phyloP scores from a whole-genome alignment of 2,888 invertebrate species.

The Stomorhina lunata region DNA sequence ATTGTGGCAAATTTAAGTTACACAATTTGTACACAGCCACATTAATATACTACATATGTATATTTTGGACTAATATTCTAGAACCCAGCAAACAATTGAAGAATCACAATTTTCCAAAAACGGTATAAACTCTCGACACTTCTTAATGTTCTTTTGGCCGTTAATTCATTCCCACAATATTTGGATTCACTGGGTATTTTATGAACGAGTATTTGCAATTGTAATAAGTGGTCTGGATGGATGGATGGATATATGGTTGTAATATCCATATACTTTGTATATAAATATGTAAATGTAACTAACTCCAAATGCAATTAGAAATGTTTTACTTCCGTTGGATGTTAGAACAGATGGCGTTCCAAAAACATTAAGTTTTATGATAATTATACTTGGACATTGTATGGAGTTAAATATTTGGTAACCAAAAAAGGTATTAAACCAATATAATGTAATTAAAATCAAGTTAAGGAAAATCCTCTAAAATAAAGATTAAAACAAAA shows the following conservation, averaged over 20 bases:
- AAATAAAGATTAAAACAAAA: not conserved
- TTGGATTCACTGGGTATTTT: no score
- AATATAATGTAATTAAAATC: slow-evolving; percentile 52
- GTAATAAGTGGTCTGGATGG: slow-evolving; percentile 27
- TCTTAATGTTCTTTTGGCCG: no score
- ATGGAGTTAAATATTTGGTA: not conserved
- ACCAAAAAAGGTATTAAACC: slow-evolving; percentile 36
- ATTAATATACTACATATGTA: not conserved
- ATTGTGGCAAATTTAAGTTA: slow-evolving; percentile 49
- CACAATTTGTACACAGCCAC: not conserved
- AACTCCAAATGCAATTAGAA: slow-evolving; percentile 64
- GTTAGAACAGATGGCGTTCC: slow-evolving; percentile 62
- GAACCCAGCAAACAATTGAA: no score
- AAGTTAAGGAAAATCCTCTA: slow-evolving; percentile 23
- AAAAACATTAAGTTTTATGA: slow-evolving; percentile 61
- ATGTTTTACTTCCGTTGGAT: slow-evolving; percentile 64
- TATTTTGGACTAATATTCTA: no score
- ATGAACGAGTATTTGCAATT: no score
- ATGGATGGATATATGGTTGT: not conserved
- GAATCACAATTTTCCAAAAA: no score
- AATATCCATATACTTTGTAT: no score
- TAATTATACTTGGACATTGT: slow-evolving; percentile 58
- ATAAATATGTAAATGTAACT: slow-evolving; percentile 9
- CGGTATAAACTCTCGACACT: no score
- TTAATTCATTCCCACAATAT: no score